Percentiles rank a stretch among this genome's conserved stretches.
These are phyloP conservation scores for Dicaeum eximium DNA, from an alignment of 2,113 vertebrate species.

Conservation along the genomic window DNA sequence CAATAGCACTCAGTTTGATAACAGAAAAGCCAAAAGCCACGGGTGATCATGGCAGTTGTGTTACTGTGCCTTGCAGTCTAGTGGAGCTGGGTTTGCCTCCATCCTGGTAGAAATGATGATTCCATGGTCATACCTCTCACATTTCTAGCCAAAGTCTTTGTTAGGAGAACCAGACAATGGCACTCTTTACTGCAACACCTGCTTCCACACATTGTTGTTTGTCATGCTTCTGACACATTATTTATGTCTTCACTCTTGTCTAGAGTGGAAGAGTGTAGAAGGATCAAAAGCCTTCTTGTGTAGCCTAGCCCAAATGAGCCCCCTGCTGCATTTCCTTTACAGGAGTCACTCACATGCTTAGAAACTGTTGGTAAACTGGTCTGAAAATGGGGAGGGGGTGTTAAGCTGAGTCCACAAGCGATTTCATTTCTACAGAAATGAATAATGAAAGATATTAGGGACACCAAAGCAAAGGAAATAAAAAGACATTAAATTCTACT, in stretches of 20 bases:
- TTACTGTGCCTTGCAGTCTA: not conserved
- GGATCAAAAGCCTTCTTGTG: not conserved
- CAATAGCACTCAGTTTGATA: constrained; percentile 1
- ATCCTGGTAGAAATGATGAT: not conserved
- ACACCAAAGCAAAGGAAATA: not conserved
- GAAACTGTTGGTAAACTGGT: not conserved
- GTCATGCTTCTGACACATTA: not conserved
- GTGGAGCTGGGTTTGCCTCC: constrained; percentile 8
- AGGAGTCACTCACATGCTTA: not conserved
- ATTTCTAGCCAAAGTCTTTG: not conserved
- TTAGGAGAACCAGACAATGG: not conserved
- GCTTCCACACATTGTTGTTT: not conserved
- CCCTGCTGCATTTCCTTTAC: not conserved
- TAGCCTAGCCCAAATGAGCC: not conserved
- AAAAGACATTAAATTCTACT: not conserved
- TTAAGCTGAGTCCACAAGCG: not conserved
- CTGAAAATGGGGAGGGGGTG: not conserved
- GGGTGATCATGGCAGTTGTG: fast-evolving
- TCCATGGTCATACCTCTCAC: not conserved
- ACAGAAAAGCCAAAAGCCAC: constrained; percentile 35
- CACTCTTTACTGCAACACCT: not conserved
- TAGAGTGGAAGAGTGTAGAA: not conserved
- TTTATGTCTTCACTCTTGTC: not conserved
- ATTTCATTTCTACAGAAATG: not conserved
- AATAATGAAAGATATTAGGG: not conserved